A percentile compares a stretch with the other conserved stretches of the same genome.
Evolutionary conservation across 1,140 invertebrate genomes (phyloP).

Genomic region (Euglossa dilemma): DNA sequence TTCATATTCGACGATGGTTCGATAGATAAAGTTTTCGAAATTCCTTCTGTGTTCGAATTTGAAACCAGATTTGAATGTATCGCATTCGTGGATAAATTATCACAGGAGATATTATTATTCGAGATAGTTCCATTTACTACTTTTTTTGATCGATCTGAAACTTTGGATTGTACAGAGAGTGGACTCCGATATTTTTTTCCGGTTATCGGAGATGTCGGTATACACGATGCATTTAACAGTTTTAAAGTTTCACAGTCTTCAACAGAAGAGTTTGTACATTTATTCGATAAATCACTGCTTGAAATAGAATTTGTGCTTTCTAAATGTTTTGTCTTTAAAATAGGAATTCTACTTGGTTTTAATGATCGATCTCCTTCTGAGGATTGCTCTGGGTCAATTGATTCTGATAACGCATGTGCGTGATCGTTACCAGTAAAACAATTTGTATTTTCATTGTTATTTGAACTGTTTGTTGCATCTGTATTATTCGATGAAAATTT

Average conservation of each 20-base stretch:
- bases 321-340: slow-evolving; percentile 69
- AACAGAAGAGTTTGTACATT: slow-evolving; percentile 60
- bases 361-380: slow-evolving; percentile 65
- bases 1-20: slow-evolving; percentile 10
- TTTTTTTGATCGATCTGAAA: slow-evolving; percentile 66
- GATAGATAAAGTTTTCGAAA: background rate
- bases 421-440: slow-evolving; percentile 33
- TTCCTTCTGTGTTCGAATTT: slow-evolving; percentile 13
- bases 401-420: slow-evolving; percentile 8
- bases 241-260: slow-evolving; percentile 67
- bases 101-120: slow-evolving; percentile 55
- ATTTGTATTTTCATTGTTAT: slow-evolving; percentile 48
- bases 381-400: slow-evolving; percentile 29
- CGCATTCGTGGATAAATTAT: slow-evolving; percentile 33
- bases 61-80: background rate
- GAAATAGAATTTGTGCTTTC: slow-evolving; percentile 65
- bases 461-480: slow-evolving; percentile 34
- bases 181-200: slow-evolving; percentile 78
- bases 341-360: slow-evolving; percentile 76
- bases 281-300: slow-evolving; percentile 70
- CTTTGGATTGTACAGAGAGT: slow-evolving; percentile 67
- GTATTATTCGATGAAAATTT: slow-evolving; percentile 7
- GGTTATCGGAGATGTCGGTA: slow-evolving; percentile 76
- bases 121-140: slow-evolving; percentile 63
- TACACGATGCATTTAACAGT: slow-evolving; percentile 63